Base-by-base conservation (phyloP, 2,113 vertebrate species). In the Morone chrysops region DNA sequence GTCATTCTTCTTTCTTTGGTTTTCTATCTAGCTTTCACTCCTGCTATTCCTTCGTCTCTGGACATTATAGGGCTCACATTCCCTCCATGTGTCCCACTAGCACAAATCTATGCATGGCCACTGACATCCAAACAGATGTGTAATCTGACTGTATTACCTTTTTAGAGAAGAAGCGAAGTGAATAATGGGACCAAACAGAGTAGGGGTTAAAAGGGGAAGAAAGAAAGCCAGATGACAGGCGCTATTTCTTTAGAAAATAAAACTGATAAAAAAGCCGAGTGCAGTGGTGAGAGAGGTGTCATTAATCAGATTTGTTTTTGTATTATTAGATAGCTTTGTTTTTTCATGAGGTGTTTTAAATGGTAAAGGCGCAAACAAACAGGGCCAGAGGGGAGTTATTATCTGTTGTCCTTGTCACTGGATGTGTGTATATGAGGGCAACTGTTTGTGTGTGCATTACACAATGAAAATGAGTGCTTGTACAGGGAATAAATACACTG, bases 1-100 rank as follows among this genome's bases (percentile, higher is more conserved):
- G 94, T 95, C 96, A 97, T 96, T 97, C 95, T 96, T 90, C 90
- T 31, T 81, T 82, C 92, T 90, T 82, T 88, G 80, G 48, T 90
- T 90, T 89, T 89, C 86, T 88, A 88, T 92, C 90, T 77, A 56
- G 83, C 80, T 75, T 70, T 90, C 85, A 77, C 81, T 91, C 80
- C 68, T 22, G 60, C 88, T 78, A 82, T 82, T 85, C 80, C 81
- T 25, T 67, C 67, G 12, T 91, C 80, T 81, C 87, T 66, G 82
- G 87, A 89, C 90, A 82, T 82, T 85, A 82, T 2, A 20, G 75
- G 81, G 85, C 88, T 92, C 89, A 81, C 82, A 45, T 88, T 80
- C 85, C 89, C 82, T 77, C 72, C 22, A 8, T 0, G 82, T 67
- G 85, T 87, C 91, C 83, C 85, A 72, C 75, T 57, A 62, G 78